Percentiles rank a stretch among this genome's conserved stretches.
phyloP scores from a whole-genome alignment of 2,888 invertebrate genomes.

The Catocala nupta region DNA sequence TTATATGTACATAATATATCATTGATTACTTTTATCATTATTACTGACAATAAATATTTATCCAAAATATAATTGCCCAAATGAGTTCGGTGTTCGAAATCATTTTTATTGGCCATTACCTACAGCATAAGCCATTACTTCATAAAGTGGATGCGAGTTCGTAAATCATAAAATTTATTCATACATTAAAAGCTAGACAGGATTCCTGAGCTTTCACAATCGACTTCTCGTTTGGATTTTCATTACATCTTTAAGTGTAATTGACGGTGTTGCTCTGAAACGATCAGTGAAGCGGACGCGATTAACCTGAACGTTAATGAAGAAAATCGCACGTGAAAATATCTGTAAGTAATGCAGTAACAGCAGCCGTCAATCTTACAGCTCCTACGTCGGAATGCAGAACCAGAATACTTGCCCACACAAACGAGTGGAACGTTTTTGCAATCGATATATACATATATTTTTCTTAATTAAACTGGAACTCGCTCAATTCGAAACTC shows the following conservation, averaged over 20 bases:
- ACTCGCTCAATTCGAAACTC: conserved; percentile 37
- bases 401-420: conserved; percentile 58
- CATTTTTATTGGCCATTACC: conserved; percentile 68
- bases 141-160: conserved; percentile 55
- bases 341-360: conserved; percentile 46
- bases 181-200: conserved; percentile 70
- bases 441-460: conserved; percentile 54
- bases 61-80: conserved; percentile 60
- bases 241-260: conserved; percentile 61
- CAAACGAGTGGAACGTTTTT: conserved; percentile 56
- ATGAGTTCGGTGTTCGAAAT: conserved; percentile 57
- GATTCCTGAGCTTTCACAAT: conserved; percentile 57
- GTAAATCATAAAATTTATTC: conserved; percentile 67
- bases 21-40: conserved; percentile 57
- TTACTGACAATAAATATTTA: conserved; percentile 57
- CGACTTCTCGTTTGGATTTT: conserved; percentile 62
- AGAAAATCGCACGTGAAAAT: conserved; percentile 51
- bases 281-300: conserved; percentile 57
- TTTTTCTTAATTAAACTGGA: conserved; percentile 57
- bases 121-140: conserved; percentile 21
- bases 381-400: conserved; percentile 43
- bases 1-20: conserved; percentile 10
- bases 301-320: conserved; percentile 53
- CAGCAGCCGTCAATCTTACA: conserved; percentile 40
- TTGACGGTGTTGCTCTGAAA: conserved; percentile 65